Base-by-base conservation (phyloP, 2,888 invertebrate genomes). In the Tuta absoluta region DNA sequence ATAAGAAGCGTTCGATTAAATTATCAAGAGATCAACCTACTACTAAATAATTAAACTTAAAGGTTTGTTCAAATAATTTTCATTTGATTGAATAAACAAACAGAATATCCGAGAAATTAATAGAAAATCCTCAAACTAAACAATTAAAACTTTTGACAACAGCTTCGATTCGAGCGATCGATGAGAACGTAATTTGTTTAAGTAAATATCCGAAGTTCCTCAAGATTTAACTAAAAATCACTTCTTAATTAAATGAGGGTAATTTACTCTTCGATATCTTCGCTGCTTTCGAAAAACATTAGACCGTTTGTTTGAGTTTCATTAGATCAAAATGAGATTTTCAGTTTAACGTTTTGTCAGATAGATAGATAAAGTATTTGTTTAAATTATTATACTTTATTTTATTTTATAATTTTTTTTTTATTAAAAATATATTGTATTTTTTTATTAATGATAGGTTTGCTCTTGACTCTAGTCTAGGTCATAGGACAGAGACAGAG, bases 141-240 rank as follows among this genome's bases (percentile, higher is more conserved):
- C 61, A 61, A 61, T 61, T 49, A 61, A 61, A 61, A 61, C 28
- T 61, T 61, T 45, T 14, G 14, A 19, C 49, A 48, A 48, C 11
- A 33, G n/a, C 60, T 60, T 33, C n/a, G 28, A 49, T 33, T 49
- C 19, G 17, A 24, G 17, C 49, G 61, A 49, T 61, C 61, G 28
- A 61, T 61, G 49, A 33, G 24, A 61, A 61, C 17, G 33, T 61
- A 61, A 61, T 61, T 61, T 61, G 49, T 61, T 61, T 19, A 23
- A 61, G 49, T 49, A 61, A 61, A 60, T 45, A 45, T 23, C 28
- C 24, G 28, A 33, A 33, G 28, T 33, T 61, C 33, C 41, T 8
- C 17, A 17, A 61, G 61, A 21, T 61, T 61, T 17, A 61, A 49
- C 49, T 28, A n/a, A 28, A 33, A 61, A 61, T 61, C 33, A 60